Percentiles rank a stretch among this genome's conserved stretches.
phyloP scores from a whole-genome alignment of 1,140 invertebrate genomes.

The Pogonomyrmex barbatus region DNA sequence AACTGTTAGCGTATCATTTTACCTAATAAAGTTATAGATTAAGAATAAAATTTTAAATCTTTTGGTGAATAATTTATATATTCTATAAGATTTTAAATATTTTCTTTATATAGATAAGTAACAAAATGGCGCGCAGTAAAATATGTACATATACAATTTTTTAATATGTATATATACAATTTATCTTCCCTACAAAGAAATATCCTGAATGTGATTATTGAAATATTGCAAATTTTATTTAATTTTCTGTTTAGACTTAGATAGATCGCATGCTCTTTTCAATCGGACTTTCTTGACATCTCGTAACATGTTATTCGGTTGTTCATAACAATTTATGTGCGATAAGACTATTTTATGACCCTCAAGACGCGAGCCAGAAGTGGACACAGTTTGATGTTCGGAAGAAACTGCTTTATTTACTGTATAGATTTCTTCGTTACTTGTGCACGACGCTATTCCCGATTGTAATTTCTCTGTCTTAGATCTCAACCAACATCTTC shows the following conservation, averaged over 20 bases:
- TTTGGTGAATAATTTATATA: not conserved
- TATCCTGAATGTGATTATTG: not conserved
- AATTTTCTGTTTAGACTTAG: not conserved
- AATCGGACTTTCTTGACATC: not conserved
- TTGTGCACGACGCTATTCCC: not conserved
- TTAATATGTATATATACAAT: not conserved
- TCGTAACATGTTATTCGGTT: not conserved
- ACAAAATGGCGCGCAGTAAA: not conserved
- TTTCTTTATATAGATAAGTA: not conserved
- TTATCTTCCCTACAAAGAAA: not conserved
- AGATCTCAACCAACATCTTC: slow-evolving; percentile 30
- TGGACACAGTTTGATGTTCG: slow-evolving; percentile 21
- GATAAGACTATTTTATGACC: not conserved
- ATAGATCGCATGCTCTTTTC: not conserved
- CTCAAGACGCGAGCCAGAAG: not conserved
- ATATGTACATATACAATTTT: not conserved
- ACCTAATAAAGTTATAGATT: not conserved
- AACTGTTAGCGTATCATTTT: too few relatives aligned
- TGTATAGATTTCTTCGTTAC: slow-evolving; percentile 14
- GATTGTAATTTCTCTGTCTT: slow-evolving; percentile 35
- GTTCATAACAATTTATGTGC: not conserved
- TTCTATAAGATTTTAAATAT: not conserved
- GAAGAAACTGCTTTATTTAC: not conserved
- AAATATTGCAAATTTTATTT: slow-evolving; percentile 3
- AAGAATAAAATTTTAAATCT: not conserved